Evolutionary conservation across 2,797 vertebrate genomes (phyloP).

Genomic region (Margarornis squamiger): DNA sequence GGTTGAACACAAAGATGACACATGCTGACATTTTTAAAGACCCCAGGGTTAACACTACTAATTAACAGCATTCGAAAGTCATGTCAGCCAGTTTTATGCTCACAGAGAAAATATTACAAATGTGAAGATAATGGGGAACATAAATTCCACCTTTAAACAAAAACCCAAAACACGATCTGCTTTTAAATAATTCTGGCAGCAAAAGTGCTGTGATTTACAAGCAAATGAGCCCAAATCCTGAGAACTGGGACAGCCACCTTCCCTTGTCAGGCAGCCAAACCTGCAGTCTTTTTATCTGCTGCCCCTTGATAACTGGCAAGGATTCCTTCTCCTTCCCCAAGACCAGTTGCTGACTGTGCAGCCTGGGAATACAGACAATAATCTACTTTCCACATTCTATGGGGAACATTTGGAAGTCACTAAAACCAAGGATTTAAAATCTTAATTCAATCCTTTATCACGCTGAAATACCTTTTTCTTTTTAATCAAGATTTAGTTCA

Average conservation of each 20-base stretch:
- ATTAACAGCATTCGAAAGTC: not conserved
- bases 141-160: not conserved
- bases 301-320: not conserved
- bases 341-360: not conserved
- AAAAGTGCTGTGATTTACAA: not conserved
- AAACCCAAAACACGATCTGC: not conserved
- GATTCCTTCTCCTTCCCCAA: not conserved
- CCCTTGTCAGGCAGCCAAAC: not conserved
- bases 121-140: not conserved
- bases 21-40: not conserved
- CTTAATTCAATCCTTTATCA: not conserved
- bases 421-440: not conserved
- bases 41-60: not conserved
- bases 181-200: not conserved
- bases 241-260: not conserved
- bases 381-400: not conserved
- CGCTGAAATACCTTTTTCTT: not conserved
- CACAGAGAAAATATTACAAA: not conserved
- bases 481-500: not conserved
- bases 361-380: not conserved
- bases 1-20: not conserved
- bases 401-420: not conserved
- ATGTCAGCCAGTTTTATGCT: not conserved
- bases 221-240: not conserved
- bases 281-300: not conserved